Conservation (phyloP, 2,113 vertebrate genomes). For the Polyodon spathula region DNA sequence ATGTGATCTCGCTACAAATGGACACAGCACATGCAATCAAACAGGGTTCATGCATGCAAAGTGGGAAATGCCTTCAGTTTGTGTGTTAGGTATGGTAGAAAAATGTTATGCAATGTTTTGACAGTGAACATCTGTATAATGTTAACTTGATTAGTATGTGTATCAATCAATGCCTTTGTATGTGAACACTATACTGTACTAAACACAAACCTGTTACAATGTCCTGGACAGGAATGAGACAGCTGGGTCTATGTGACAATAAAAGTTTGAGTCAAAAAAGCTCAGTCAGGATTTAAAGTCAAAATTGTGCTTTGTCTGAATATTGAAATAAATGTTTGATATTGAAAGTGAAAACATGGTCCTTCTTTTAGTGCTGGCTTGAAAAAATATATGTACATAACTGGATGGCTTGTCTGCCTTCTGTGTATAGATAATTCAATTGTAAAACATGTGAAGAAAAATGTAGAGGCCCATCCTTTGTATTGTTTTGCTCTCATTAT, state of each 20-base stretch:
- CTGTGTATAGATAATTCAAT: no score
- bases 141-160: conserved; percentile 14
- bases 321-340: conserved; percentile 54
- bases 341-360: conserved; percentile 24
- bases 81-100: conserved; percentile 15
- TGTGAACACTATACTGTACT: conserved; percentile 12
- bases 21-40: background rate
- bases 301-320: conserved; percentile 35
- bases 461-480: no score
- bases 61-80: conserved; percentile 14
- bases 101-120: conserved; percentile 15
- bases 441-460: no score
- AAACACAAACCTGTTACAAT: conserved; percentile 13
- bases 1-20: background rate
- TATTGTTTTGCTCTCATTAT: no score
- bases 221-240: conserved; percentile 2
- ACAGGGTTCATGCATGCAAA: conserved; percentile 7
- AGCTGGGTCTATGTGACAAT: background rate
- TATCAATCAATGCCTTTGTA: conserved; percentile 16
- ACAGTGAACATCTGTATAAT: conserved; percentile 17
- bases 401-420: no score
- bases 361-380: conserved; percentile 8
- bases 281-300: conserved; percentile 27
- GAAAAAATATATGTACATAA: background rate
- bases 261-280: conserved; percentile 9